These are phyloP conservation scores for Protobothrops flavoviridis DNA, from an alignment of 2,113 vertebrate species.

Conservation along the genomic window DNA sequence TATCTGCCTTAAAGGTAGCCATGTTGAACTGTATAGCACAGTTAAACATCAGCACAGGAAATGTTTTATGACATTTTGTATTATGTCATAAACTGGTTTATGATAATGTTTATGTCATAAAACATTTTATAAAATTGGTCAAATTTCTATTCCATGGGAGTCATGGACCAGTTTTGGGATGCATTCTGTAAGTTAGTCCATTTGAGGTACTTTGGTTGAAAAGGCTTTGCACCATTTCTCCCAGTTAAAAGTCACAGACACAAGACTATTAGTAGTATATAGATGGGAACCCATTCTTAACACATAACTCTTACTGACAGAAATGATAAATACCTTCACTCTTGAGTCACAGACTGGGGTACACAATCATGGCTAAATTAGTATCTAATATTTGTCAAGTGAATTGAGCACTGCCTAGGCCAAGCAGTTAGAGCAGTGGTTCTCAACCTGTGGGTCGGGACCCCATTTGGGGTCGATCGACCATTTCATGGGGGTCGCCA, in stretches of 20 bases:
- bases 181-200: not conserved
- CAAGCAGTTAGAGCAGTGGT: not conserved
- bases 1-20: not conserved
- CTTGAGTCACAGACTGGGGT: not conserved
- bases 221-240: not conserved
- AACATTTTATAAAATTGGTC: not conserved
- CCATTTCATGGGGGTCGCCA: too few relatives aligned
- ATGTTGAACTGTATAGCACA: not conserved
- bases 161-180: not conserved
- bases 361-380: not conserved
- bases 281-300: not conserved
- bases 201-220: not conserved
- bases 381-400: not conserved
- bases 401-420: not conserved
- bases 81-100: not conserved
- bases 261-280: not conserved
- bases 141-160: not conserved
- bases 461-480: too few relatives aligned
- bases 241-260: not conserved
- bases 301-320: not conserved
- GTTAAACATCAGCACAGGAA: not conserved
- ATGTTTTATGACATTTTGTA: not conserved
- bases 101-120: not conserved
- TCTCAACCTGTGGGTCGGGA: too few relatives aligned
- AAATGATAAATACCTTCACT: not conserved